phyloP scores from a whole-genome alignment of 2,888 invertebrate species.

The Thumatha senex region DNA sequence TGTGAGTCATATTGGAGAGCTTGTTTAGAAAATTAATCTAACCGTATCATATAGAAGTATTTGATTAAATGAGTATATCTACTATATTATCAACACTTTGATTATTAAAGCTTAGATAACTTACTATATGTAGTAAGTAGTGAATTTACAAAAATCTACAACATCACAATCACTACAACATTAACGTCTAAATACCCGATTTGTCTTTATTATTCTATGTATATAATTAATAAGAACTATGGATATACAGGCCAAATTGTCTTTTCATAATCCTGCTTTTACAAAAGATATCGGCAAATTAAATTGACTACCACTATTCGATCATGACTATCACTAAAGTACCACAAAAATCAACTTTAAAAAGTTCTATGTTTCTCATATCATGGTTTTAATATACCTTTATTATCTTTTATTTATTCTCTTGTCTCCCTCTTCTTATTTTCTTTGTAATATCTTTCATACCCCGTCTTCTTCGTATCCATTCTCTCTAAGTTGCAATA shows the following conservation, averaged over 20 bases:
- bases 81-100: constrained; percentile 33
- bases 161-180: constrained; percentile 61
- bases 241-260: constrained; percentile 22
- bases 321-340: no score
- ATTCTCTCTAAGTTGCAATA: no score
- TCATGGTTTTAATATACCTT: no score
- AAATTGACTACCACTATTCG: constrained; percentile 8
- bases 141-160: constrained; percentile 64
- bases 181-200: constrained; percentile 50
- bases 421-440: no score
- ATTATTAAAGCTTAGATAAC: constrained; percentile 44
- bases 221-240: constrained; percentile 3
- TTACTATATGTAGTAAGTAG: constrained; percentile 37
- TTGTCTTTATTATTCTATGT: constrained; percentile 35
- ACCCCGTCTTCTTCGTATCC: no score
- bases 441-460: no score
- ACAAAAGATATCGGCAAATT: constrained; percentile 12
- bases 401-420: no score
- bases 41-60: no score
- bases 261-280: constrained; percentile 25
- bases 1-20: no score
- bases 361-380: no score
- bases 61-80: constrained; percentile 7
- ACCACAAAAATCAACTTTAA: no score
- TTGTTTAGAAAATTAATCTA: no score